Percentiles rank a stretch among this genome's conserved stretches.
These are phyloP conservation scores for Drosophila atroscutellata DNA, from an alignment of 2,888 invertebrate species.

Conservation along the genomic window DNA sequence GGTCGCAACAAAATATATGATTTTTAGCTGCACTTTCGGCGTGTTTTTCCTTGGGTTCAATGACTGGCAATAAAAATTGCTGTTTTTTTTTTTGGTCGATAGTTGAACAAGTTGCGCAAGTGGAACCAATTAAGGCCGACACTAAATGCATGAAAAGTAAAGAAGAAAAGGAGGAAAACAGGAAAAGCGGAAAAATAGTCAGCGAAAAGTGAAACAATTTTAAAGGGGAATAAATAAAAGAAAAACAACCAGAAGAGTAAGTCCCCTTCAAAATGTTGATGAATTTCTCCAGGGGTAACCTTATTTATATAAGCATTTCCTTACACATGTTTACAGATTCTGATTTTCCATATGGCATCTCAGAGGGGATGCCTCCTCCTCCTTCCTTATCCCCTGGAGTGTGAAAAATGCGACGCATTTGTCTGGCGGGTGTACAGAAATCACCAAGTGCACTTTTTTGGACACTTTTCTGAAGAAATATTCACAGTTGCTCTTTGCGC, in stretches of 20 bases:
- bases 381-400: neutral
- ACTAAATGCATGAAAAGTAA: constrained; percentile 12
- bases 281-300: constrained; percentile 36
- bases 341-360: constrained; percentile 65
- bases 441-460: constrained; percentile 53
- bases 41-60: constrained; percentile 49
- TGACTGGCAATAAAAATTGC: constrained; percentile 53
- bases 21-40: constrained; percentile 13
- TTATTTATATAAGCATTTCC: constrained; percentile 21
- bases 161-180: constrained; percentile 30
- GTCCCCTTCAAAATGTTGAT: constrained; percentile 38
- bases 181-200: constrained; percentile 53
- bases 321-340: constrained; percentile 50
- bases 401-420: constrained; percentile 17
- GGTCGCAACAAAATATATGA: constrained; percentile 8
- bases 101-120: constrained; percentile 66
- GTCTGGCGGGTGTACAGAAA: constrained; percentile 16
- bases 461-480: constrained; percentile 27
- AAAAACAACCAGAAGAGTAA: constrained; percentile 11
- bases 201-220: constrained; percentile 42
- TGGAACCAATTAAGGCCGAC: constrained; percentile 73
- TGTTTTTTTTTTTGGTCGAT: constrained; percentile 32
- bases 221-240: constrained; percentile 29
- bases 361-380: constrained; percentile 17
- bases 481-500: constrained; percentile 11